Evolutionary conservation across 1,140 invertebrate genomes (phyloP).

Genomic region (Zelostemma sp.): DNA sequence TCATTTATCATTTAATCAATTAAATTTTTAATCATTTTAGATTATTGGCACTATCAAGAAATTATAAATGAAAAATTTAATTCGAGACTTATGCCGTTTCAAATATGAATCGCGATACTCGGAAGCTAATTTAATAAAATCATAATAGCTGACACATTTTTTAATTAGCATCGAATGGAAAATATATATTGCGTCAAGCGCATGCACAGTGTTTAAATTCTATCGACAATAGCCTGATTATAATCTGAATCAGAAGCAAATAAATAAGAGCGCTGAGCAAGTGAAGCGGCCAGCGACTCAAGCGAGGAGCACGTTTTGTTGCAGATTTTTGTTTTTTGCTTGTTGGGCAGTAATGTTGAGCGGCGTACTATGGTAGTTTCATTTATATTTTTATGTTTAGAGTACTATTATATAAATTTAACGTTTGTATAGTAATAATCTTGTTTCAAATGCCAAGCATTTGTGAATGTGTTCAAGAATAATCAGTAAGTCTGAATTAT

Average conservation of each 20-base stretch:
- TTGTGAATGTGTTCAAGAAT: too few relatives aligned
- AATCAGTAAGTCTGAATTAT: neutral
- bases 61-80: too few relatives aligned
- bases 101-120: too few relatives aligned
- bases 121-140: too few relatives aligned
- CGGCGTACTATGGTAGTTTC: constrained; percentile 6
- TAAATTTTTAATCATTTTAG: too few relatives aligned
- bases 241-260: neutral
- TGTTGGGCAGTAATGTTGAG: constrained; percentile 17
- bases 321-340: constrained; percentile 11
- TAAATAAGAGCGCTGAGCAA: constrained; percentile 1
- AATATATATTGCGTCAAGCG: neutral
- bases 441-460: too few relatives aligned
- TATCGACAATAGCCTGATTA: neutral
- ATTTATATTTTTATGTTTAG: neutral
- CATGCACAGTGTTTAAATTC: neutral
- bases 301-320: constrained; percentile 15
- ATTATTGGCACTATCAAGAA: too few relatives aligned
- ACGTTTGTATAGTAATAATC: too few relatives aligned
- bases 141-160: too few relatives aligned
- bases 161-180: too few relatives aligned
- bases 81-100: too few relatives aligned
- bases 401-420: constrained; percentile 1
- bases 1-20: too few relatives aligned
- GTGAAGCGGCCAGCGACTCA: constrained; percentile 16